phyloP scores from a whole-genome alignment of 2,888 invertebrate species.

The Temnothorax rugatulus region DNA sequence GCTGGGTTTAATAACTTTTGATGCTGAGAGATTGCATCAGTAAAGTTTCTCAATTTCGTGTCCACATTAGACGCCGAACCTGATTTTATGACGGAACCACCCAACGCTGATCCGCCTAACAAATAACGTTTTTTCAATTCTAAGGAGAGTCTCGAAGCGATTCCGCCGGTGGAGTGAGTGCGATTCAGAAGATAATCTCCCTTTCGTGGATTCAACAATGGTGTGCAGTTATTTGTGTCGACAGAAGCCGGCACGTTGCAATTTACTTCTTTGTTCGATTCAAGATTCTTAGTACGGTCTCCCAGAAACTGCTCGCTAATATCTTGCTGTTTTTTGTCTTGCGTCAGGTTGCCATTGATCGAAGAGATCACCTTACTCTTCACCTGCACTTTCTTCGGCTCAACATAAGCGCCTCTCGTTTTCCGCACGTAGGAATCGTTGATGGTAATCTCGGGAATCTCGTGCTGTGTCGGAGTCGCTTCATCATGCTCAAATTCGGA shows the following conservation, averaged over 20 bases:
- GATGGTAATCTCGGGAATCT: slow-evolving; percentile 92
- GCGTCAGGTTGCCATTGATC: slow-evolving; percentile 84
- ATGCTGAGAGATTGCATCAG: slow-evolving; percentile 95
- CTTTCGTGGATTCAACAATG: slow-evolving; percentile 88
- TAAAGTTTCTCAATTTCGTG: slow-evolving; percentile 93
- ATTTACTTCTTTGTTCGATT: slow-evolving; percentile 55
- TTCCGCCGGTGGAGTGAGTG: slow-evolving; percentile 94
- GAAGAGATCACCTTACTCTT: slow-evolving; percentile 87
- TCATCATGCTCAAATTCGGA: slow-evolving; percentile 96
- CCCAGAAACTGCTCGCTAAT: slow-evolving; percentile 49
- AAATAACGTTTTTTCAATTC: slow-evolving; percentile 95
- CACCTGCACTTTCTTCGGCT: slow-evolving; percentile 89
- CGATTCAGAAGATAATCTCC: slow-evolving; percentile 93
- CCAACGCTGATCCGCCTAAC: slow-evolving; percentile 90
- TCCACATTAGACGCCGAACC: slow-evolving; percentile 94
- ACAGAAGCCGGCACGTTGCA: slow-evolving; percentile 45
- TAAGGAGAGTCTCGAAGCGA: slow-evolving; percentile 94
- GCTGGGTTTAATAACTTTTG: slow-evolving; percentile 95
- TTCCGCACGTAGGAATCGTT: slow-evolving; percentile 89
- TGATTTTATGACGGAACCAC: slow-evolving; percentile 92
- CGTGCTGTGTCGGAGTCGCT: slow-evolving; percentile 89
- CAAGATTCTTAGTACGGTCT: background rate
- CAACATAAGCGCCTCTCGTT: slow-evolving; percentile 85
- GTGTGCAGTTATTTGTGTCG: slow-evolving; percentile 73
- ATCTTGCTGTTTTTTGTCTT: slow-evolving; percentile 68